A percentile compares a stretch with the other conserved stretches of the same genome.
These are phyloP conservation scores for Tortricodes alternella DNA, from an alignment of 2,888 invertebrate genomes.

Conservation along the genomic window DNA sequence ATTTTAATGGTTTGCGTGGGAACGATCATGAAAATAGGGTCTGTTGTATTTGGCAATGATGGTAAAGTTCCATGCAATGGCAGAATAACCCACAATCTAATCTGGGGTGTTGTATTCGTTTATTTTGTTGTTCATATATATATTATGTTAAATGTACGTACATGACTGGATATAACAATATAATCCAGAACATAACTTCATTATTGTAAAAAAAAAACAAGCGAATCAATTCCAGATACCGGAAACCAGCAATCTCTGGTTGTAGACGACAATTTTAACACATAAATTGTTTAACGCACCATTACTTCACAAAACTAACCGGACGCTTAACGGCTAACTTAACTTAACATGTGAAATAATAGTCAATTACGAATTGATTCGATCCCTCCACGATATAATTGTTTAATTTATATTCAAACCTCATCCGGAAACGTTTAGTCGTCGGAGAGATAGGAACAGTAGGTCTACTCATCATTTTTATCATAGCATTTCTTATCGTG, in stretches of 20 bases:
- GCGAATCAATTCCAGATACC: not conserved
- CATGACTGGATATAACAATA: not conserved
- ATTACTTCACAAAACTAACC: conserved; percentile 20
- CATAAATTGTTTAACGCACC: conserved; percentile 21
- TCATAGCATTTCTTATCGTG: not conserved
- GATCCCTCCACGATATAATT: conserved; percentile 45
- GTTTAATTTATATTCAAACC: conserved; percentile 59
- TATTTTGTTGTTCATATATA: too few species aligned
- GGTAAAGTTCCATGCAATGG: too few species aligned
- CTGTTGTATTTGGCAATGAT: too few species aligned
- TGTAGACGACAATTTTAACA: conserved; percentile 6
- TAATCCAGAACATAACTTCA: not conserved
- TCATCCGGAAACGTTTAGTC: conserved; percentile 65
- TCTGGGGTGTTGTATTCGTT: too few species aligned
- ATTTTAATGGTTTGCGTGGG: too few species aligned
- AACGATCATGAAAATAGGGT: too few species aligned
- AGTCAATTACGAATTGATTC: conserved; percentile 56
- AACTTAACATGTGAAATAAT: conserved; percentile 39
- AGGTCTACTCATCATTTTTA: not conserved
- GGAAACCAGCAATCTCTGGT: not conserved
- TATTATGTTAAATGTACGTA: too few species aligned
- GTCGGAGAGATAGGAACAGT: conserved; percentile 5
- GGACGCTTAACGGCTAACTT: conserved; percentile 14
- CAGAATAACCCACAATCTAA: too few species aligned
- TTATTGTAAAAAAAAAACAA: not conserved